Conservation (phyloP, 2,888 invertebrate genomes). For the Mimachlamys varia region DNA sequence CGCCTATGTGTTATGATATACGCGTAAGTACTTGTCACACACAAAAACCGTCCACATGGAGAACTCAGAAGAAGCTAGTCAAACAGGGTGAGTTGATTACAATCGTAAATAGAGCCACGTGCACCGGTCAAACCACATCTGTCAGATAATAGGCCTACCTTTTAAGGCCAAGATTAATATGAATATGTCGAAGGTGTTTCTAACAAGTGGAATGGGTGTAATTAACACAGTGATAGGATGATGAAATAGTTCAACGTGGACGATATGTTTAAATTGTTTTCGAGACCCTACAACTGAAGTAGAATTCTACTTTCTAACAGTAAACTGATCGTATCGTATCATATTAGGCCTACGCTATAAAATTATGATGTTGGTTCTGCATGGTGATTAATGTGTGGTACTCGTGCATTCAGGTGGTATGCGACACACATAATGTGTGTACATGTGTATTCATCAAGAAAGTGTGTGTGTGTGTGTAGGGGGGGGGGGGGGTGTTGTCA, state of each 20-base stretch:
- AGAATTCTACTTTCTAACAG: too few relatives aligned
- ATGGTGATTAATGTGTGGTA: too few relatives aligned
- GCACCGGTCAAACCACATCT: background rate
- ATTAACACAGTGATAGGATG: background rate
- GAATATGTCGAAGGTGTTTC: background rate
- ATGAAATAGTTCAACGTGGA: slow-evolving; percentile 34
- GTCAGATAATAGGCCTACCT: background rate
- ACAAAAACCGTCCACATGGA: slow-evolving; percentile 37
- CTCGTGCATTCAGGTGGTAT: too few relatives aligned
- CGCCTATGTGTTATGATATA: background rate
- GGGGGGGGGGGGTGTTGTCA: too few relatives aligned
- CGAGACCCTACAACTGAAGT: background rate
- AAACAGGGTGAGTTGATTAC: background rate
- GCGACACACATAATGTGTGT: too few relatives aligned
- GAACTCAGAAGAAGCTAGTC: background rate
- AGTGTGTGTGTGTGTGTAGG: too few relatives aligned
- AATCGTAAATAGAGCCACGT: slow-evolving; percentile 10
- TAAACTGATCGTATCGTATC: too few relatives aligned
- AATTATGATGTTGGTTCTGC: too few relatives aligned
- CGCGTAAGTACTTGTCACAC: slow-evolving; percentile 35
- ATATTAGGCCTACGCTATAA: too few relatives aligned
- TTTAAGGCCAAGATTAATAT: background rate
- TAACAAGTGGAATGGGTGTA: background rate
- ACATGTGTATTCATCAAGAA: too few relatives aligned
- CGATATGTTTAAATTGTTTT: background rate